Conservation (phyloP, 2,113 vertebrate species). For the Leucoraja erinaceus region DNA sequence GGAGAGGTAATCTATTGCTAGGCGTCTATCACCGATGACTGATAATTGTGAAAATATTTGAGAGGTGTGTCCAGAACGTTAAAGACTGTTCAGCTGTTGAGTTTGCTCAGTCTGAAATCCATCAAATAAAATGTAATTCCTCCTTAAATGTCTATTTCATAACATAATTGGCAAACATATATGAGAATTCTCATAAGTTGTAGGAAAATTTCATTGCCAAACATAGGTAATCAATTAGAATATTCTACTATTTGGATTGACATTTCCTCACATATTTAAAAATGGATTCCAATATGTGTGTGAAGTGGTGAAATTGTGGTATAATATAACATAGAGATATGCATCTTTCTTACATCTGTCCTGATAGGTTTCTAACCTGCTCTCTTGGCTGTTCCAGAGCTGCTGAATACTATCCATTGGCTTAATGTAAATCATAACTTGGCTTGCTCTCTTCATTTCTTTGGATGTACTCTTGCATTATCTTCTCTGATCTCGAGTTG, state of each 20-base stretch:
- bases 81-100: neutral
- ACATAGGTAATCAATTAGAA: neutral
- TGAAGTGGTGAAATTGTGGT: neutral
- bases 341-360: neutral
- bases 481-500: no score
- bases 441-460: no score
- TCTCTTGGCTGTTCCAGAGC: no score
- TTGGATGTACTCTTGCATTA: no score
- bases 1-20: no score
- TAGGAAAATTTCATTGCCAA: neutral
- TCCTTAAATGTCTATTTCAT: neutral
- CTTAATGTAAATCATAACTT: no score
- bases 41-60: no score
- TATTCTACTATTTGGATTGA: neutral
- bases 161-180: neutral
- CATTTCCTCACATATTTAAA: neutral
- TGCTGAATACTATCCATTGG: no score
- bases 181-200: neutral
- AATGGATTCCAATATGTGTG: neutral
- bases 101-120: neutral
- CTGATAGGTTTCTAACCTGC: no score
- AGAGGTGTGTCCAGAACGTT: neutral
- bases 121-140: neutral
- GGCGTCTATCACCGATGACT: no score
- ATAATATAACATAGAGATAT: neutral